Conservation (phyloP, 2,113 vertebrate species). For the Pardalotus punctatus region DNA sequence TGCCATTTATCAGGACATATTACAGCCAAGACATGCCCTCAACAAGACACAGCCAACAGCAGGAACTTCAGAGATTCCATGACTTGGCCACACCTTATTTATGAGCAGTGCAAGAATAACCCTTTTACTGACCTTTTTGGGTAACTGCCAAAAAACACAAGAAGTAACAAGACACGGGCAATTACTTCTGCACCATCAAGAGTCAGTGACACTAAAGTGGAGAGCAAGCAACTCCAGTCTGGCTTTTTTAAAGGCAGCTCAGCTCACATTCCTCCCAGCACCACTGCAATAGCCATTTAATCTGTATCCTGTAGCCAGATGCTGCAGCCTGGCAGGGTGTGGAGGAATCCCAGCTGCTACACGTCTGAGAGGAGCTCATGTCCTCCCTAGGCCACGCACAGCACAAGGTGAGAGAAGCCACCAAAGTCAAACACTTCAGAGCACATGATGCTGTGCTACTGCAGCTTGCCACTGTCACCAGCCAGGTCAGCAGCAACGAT, state of each 20-base stretch:
- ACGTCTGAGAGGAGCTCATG: fast-evolving
- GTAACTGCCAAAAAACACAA: background rate
- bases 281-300: fast-evolving
- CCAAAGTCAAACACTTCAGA: background rate
- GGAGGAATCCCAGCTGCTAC: background rate
- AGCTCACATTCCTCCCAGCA: background rate
- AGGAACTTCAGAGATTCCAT: background rate
- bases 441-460: fast-evolving
- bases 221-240: background rate
- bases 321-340: fast-evolving
- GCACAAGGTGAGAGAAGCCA: background rate
- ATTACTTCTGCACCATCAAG: background rate
- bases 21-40: fast-evolving
- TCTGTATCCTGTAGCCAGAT: fast-evolving
- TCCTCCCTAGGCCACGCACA: background rate
- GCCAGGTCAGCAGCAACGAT: background rate
- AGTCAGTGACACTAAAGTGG: fast-evolving
- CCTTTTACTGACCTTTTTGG: background rate
- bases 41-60: background rate
- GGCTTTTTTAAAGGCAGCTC: background rate
- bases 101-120: background rate
- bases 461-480: fast-evolving
- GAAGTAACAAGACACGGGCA: background rate
- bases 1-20: background rate
- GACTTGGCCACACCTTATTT: fast-evolving